Evolutionary conservation across 1,140 invertebrate species (phyloP).

Genomic region (Pissodes strobi): DNA sequence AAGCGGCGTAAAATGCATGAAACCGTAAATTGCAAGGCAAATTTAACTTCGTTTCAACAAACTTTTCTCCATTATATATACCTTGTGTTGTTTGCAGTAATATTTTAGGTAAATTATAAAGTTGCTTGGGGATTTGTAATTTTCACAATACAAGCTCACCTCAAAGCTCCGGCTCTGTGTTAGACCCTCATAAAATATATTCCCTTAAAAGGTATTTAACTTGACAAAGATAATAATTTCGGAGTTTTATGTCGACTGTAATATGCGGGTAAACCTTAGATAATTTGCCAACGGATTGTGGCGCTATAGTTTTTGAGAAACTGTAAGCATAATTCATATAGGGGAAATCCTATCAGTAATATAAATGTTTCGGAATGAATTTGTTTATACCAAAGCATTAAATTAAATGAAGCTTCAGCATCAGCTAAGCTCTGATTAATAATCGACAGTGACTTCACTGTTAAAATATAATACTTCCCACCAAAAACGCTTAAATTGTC

Average conservation of each 20-base stretch:
- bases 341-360: no score
- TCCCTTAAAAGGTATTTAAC: slow-evolving; percentile 14
- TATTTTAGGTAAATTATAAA: slow-evolving; percentile 33
- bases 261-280: no score
- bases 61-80: slow-evolving; percentile 30
- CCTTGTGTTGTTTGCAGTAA: slow-evolving; percentile 26
- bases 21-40: slow-evolving; percentile 21
- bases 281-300: no score
- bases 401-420: no score
- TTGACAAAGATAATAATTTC: slow-evolving; percentile 19
- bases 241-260: neutral
- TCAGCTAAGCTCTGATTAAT: no score
- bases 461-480: no score
- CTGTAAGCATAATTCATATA: no score
- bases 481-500: no score
- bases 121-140: slow-evolving; percentile 33
- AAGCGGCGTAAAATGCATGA: slow-evolving; percentile 16
- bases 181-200: slow-evolving; percentile 14
- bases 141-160: slow-evolving; percentile 26
- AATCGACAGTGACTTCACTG: no score
- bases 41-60: slow-evolving; percentile 20
- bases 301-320: no score
- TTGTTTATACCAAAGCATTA: no score
- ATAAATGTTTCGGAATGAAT: no score
- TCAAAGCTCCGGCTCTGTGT: slow-evolving; percentile 9